These are phyloP conservation scores for Caenorhabditis plicata DNA, from an alignment of 2,888 invertebrate genomes.

Conservation along the genomic window DNA sequence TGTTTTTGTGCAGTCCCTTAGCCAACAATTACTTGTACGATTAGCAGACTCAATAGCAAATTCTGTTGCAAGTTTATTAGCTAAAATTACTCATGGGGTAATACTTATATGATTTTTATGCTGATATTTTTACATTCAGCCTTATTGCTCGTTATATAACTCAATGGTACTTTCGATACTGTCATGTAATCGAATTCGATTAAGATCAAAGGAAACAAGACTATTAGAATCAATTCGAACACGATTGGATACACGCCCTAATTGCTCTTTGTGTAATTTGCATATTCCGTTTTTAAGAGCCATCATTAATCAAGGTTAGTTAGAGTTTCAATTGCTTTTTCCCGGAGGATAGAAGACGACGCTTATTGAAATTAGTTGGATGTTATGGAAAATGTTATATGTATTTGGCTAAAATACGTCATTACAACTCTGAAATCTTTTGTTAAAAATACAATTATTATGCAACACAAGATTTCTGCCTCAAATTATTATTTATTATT, in stretches of 20 bases:
- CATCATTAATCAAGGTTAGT: conserved; percentile 39
- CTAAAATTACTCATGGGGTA: conserved; percentile 33
- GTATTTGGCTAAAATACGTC: too few relatives aligned
- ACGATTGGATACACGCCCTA: conserved; percentile 23
- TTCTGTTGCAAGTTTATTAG: conserved; percentile 28
- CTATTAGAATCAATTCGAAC: conserved; percentile 16
- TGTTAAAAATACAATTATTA: too few relatives aligned
- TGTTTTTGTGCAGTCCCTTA: conserved; percentile 27
- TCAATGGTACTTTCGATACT: conserved; percentile 32
- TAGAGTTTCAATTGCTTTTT: neutral
- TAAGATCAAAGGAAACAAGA: conserved; percentile 30
- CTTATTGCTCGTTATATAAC: conserved; percentile 41
- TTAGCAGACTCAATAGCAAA: conserved; percentile 39
- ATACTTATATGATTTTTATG: too few relatives aligned
- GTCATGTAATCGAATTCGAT: conserved; percentile 23
- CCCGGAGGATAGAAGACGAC: neutral
- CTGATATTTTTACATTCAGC: conserved; percentile 30
- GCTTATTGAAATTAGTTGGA: too few relatives aligned
- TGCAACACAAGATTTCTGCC: too few relatives aligned
- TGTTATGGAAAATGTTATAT: too few relatives aligned
- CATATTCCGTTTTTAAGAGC: conserved; percentile 45
- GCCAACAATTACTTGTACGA: conserved; percentile 30
- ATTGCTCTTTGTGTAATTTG: conserved; percentile 37
- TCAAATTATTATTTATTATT: too few relatives aligned
- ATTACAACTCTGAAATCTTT: too few relatives aligned